A percentile compares a stretch with the other conserved stretches of the same genome.
Evolutionary conservation across 1,140 invertebrate species (phyloP).

Genomic region (Drosophila ogumai): DNA sequence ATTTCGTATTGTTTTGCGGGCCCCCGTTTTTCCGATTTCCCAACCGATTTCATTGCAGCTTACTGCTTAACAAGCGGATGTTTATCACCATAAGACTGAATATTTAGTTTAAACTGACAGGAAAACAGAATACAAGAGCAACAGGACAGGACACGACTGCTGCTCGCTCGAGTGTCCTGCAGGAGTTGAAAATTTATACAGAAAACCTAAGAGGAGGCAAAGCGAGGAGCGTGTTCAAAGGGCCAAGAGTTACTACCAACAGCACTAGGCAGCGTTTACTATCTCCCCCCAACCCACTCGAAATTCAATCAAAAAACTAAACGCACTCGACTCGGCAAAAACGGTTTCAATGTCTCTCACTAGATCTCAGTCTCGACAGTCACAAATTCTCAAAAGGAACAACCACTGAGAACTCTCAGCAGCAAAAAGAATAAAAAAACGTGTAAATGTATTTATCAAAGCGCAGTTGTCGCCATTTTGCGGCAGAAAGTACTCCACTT

Average conservation of each 20-base stretch:
- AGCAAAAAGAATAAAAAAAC: conserved; percentile 2
- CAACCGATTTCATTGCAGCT: conserved; percentile 60
- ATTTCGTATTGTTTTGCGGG: conserved; percentile 25
- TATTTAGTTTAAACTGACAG: conserved; percentile 80
- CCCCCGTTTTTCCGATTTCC: conserved; percentile 4
- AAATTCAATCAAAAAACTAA: conserved; percentile 53
- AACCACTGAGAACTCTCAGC: background rate
- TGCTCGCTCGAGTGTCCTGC: conserved; percentile 37
- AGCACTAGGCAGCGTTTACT: conserved; percentile 31
- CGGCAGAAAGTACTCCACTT: conserved; percentile 38
- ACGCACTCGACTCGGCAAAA: conserved; percentile 51
- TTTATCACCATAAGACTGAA: conserved; percentile 84
- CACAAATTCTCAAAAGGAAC: conserved; percentile 14
- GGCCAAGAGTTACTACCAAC: conserved; percentile 66
- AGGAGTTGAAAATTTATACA: conserved; percentile 37
- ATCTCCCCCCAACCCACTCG: conserved; percentile 4
- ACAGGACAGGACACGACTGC: conserved; percentile 27
- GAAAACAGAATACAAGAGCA: conserved; percentile 46
- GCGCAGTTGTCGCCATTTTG: conserved; percentile 48
- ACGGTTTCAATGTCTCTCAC: conserved; percentile 68
- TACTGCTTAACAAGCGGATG: conserved; percentile 82
- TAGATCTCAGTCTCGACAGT: conserved; percentile 30
- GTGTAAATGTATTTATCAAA: conserved; percentile 42
- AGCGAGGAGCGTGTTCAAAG: conserved; percentile 56
- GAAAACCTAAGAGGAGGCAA: conserved; percentile 1